These are phyloP conservation scores for Mionectes olivaceus DNA, from an alignment of 2,797 vertebrate species.

Conservation along the genomic window DNA sequence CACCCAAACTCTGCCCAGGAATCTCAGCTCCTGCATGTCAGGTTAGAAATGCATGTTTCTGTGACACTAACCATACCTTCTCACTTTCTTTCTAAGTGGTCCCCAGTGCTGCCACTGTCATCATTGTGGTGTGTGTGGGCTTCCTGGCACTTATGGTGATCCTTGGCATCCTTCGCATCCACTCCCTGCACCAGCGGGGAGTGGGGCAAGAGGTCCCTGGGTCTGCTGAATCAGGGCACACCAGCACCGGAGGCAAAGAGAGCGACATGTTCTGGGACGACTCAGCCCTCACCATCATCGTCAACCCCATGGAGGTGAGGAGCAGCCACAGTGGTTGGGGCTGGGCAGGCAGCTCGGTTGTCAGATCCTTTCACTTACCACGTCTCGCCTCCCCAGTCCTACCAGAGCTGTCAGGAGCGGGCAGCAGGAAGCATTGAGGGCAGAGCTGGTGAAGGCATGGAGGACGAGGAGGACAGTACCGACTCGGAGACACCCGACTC, in stretches of 20 bases:
- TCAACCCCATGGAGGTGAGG: slow-evolving; percentile 98
- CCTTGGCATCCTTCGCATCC: slow-evolving; percentile 94
- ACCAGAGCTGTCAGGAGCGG: slow-evolving; percentile 31
- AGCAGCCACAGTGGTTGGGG: neutral
- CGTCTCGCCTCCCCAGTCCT: slow-evolving; percentile 25
- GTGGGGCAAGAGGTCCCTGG: slow-evolving; percentile 70
- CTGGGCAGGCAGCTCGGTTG: neutral
- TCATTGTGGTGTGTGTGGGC: slow-evolving; percentile 97
- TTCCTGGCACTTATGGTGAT: slow-evolving; percentile 98
- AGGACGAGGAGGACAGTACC: slow-evolving; percentile 85
- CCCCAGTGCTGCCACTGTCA: slow-evolving; percentile 94
- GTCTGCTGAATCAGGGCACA: slow-evolving; percentile 13
- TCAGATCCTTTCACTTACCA: neutral
- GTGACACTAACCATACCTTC: rapidly evolving
- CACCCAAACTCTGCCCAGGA: neutral
- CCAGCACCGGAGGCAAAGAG: slow-evolving; percentile 77
- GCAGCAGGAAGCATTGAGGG: slow-evolving; percentile 25
- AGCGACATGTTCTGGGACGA: slow-evolving; percentile 94
- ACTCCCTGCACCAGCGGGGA: slow-evolving; percentile 92
- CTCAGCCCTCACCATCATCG: slow-evolving; percentile 96
- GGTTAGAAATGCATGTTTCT: neutral
- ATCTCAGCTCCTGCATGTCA: neutral
- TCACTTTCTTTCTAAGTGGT: slow-evolving; percentile 80
- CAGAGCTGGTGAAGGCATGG: slow-evolving; percentile 79
- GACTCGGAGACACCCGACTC: slow-evolving; percentile 83